Percentiles rank a stretch among this genome's conserved stretches.
Conservation (phyloP, 2,888 invertebrate genomes). For the Oscheius sp. region DNA sequence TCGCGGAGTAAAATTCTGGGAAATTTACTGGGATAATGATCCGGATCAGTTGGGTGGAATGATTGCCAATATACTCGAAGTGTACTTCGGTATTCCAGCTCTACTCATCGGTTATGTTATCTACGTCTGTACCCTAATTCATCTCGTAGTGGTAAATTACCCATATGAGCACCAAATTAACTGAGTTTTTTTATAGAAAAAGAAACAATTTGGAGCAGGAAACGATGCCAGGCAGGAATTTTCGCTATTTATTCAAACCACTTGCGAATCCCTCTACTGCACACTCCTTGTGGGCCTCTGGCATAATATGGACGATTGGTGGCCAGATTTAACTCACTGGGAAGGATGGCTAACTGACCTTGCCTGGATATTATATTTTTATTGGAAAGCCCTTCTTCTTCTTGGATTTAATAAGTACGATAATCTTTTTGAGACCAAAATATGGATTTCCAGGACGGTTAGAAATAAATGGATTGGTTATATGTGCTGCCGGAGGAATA, state of each 20-base stretch:
- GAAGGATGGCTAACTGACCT: conserved; percentile 12
- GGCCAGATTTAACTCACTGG: conserved; percentile 13
- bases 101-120: conserved; percentile 13
- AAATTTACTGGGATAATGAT: conserved; percentile 21
- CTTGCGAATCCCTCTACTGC: conserved; percentile 26
- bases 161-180: not conserved
- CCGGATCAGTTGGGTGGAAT: not conserved
- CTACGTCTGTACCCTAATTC: conserved; percentile 2
- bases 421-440: not conserved
- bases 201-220: conserved; percentile 14
- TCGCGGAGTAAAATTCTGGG: conserved; percentile 9
- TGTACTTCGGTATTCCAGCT: conserved; percentile 28
- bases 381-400: conserved; percentile 17
- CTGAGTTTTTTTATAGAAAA: not conserved
- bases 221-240: not conserved
- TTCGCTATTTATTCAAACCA: conserved; percentile 26
- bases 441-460: not conserved
- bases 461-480: conserved; percentile 4
- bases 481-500: not conserved
- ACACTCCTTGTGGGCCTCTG: conserved; percentile 13
- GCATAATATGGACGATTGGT: conserved; percentile 16
- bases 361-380: conserved; percentile 19
- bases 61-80: conserved; percentile 21
- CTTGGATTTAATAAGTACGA: not conserved
- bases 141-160: not conserved